Evolutionary conservation across 2,797 vertebrate genomes (phyloP).

Genomic region (Gobionotothen gibberifrons): DNA sequence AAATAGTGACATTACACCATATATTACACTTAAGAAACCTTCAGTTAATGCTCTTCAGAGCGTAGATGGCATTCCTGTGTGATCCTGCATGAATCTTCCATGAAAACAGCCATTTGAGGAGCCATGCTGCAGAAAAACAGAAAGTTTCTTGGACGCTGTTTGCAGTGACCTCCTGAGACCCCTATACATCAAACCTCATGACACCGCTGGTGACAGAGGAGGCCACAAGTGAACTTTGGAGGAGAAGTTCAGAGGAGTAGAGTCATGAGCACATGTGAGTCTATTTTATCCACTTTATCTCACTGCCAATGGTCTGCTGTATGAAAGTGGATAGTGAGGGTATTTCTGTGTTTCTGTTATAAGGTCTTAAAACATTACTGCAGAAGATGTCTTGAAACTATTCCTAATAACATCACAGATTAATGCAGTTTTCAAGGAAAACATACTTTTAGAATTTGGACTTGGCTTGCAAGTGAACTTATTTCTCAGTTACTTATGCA

Average conservation of each 20-base stretch:
- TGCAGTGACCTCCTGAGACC: slow-evolving; percentile 67
- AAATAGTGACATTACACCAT: background rate
- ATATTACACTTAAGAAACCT: background rate
- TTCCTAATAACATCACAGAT: background rate
- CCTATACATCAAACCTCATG: slow-evolving; percentile 77
- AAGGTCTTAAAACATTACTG: background rate
- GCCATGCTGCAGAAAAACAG: slow-evolving; percentile 53
- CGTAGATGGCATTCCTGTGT: slow-evolving; percentile 9
- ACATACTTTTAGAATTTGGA: background rate
- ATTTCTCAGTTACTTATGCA: background rate
- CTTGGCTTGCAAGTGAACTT: background rate
- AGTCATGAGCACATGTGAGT: slow-evolving; percentile 48
- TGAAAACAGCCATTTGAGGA: slow-evolving; percentile 25
- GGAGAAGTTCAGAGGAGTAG: slow-evolving; percentile 52
- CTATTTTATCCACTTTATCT: slow-evolving; percentile 3
- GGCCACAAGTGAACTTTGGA: slow-evolving; percentile 52
- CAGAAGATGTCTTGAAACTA: background rate
- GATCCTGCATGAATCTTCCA: background rate
- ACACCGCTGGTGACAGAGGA: slow-evolving; percentile 68
- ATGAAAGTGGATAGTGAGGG: background rate
- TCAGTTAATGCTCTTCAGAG: background rate
- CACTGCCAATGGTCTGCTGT: slow-evolving; percentile 1
- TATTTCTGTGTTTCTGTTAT: background rate
- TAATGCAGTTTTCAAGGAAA: background rate
- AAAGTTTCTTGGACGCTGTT: slow-evolving; percentile 68